A percentile compares a stretch with the other conserved stretches of the same genome.
These are phyloP conservation scores for Xiphophorus hellerii DNA, from an alignment of 2,113 vertebrate genomes.

Conservation along the genomic window DNA sequence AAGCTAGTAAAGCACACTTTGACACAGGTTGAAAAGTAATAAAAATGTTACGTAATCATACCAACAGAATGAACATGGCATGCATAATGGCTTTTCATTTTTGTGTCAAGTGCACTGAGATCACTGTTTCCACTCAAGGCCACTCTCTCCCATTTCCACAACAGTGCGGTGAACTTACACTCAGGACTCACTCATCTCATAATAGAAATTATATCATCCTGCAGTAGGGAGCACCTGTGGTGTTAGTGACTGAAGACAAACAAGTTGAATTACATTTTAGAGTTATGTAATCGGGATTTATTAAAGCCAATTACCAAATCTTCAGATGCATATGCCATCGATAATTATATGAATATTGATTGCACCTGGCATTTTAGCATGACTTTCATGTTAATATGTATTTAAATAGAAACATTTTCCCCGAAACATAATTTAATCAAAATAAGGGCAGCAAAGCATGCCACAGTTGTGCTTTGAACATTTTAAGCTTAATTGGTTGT, in stretches of 20 bases:
- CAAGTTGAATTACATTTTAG: slow-evolving; percentile 16
- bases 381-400: background rate
- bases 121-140: slow-evolving; percentile 24
- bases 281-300: background rate
- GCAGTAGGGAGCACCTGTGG: slow-evolving; percentile 34
- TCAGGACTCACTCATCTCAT: slow-evolving; percentile 47
- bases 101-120: slow-evolving; percentile 54
- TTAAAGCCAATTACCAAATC: background rate
- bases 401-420: background rate
- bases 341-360: slow-evolving; percentile 13
- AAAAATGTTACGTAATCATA: slow-evolving; percentile 33
- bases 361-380: background rate
- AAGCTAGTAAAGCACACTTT: slow-evolving; percentile 18
- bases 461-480: background rate
- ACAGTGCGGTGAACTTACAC: slow-evolving; percentile 25
- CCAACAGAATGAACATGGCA: slow-evolving; percentile 27
- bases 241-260: slow-evolving; percentile 34
- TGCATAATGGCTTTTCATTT: slow-evolving; percentile 50
- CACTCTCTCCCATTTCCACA: slow-evolving; percentile 23
- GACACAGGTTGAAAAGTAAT: slow-evolving; percentile 35
- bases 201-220: slow-evolving; percentile 47
- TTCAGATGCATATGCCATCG: background rate
- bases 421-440: background rate
- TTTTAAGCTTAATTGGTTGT: slow-evolving; percentile 4
- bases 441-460: background rate